Evolutionary conservation across 2,113 vertebrate genomes (phyloP), one percentile per base, ranked within the genome.

Genomic region (Laterallus jamaicensis): DNA sequence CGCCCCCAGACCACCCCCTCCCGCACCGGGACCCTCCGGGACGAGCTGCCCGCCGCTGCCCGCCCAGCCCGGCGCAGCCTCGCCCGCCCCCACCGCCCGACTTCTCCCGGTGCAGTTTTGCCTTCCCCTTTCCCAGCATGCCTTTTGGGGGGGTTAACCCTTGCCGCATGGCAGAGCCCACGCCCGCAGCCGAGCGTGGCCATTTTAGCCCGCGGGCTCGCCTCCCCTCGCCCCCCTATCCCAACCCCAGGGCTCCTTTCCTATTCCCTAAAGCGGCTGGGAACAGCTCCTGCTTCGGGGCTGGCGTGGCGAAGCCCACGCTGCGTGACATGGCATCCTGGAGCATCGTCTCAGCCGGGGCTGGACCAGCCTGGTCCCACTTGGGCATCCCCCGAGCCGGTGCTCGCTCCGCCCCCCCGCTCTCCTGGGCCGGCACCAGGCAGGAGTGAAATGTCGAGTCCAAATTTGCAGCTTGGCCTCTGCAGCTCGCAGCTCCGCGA

Each of bases 141-240:
- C 62, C 40, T 19, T 63, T 15, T 44, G n/a, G 55, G 73, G 73
- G 66, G 67, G 3, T 5, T 59, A 66, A 66, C 78, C 47, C 67
- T 63, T 49, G 26, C 71, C 63, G 37, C 83, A 49, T 6, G 86
- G 75, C 83, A 59, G 32, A 86, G 90, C 86, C 94, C 92, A 19
- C 37, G 39, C 76, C 84, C 19, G 76, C 68, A 86, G 67, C 83
- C 70, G 31, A 37, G 4, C 40, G 52, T 52, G 86, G 82, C 92
- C 79, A 92, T 81, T 68, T 87, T 63, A 84, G 55, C 75, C 69
- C 31, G 26, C 75, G 5, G 21, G 12, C 73, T 87, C 55, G 15
- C 20, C 77, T 31, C 20, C 22, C 31, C 47, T 11, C 17, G 44
- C 44, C 49, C 20, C 49, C 49, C 20, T 40, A 40, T 9, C 22